Base-by-base conservation (phyloP, 2,888 invertebrate genomes). In the Rhyacophila evoluta region DNA sequence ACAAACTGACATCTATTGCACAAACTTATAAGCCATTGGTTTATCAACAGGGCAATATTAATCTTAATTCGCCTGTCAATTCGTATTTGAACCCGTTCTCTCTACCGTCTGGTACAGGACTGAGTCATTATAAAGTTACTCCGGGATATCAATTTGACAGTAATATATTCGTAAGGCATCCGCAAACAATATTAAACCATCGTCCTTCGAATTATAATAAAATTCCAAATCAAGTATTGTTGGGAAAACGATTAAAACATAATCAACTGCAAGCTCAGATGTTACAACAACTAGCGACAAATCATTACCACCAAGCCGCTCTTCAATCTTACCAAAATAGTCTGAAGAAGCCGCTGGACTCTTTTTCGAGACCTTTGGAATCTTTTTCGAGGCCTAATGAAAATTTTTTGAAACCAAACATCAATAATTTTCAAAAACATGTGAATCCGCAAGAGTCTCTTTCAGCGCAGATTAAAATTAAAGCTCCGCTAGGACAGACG, bases 21-120 rank as follows among this genome's bases (percentile, higher is more conserved):
- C 90, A 90, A 76, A 87, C 89, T 0, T 90, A 89, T 83, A 87
- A 88, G 1, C 89, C 89, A 0, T 89, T 89, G 1, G 84, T 86
- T 0, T 83, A 88, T 10, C 87, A 87, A 0, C 85, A 86, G 1
- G 83, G 85, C 5, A 84, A 85, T 0, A 85, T 86, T 0, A 82
- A 78, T 68, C 84, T 84, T 3, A 88, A 89, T 82, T 89, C 90
- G 82, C 89, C 90, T 0, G 87, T 89, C 78, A 89, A 86, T 83
- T 86, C 88, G 0, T 90, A 90, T 82, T 86, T 88, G 82, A 89
- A 89, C 75, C 90, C 89, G 0, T 89, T 88, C 81, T 84, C 86
- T 0, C 27, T 81, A 1, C 76, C 77, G 1, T 87, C 86, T 78
- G 87, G 86, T 83, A 87, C 87, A 77, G 87, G 85, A 0, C 80